Base-by-base conservation (phyloP, 2,797 vertebrate genomes). In the Sphaeramia orbicularis region DNA sequence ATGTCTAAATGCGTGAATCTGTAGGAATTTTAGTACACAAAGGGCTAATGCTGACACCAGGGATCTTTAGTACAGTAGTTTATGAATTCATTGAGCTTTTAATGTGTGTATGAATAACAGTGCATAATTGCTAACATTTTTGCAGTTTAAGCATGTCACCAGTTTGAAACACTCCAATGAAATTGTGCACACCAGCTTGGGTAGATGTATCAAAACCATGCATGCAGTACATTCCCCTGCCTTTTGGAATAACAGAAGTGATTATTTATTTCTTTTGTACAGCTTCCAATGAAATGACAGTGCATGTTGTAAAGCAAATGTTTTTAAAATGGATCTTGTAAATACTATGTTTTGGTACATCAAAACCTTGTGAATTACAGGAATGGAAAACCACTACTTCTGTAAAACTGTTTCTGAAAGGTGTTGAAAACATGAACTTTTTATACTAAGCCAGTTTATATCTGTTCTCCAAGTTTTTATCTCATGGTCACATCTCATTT, bases 241-340 rank as follows among this genome's bases (percentile, higher is more conserved):
- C 51, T 68, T 74, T 65, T 81, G 70, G 56, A 72, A 85, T 76
- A 71, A 82, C 79, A 63, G 48, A 76, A 81, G 57, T 58, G 13
- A 55, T 76, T 85, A 81, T 89, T 89, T 89, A 76, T 91, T 89
- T 81, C 24, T 55, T 83, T 83, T 90, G 78, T 89, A 76, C 73
- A 90, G 87, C 57, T 49, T 85, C 59, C 62, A 80, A 63, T 88
- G 60, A 89, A 83, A 73, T 80, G 42, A 73, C 45, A 60, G 66
- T 85, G 78, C 85, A 86, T 85, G 72, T 78, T 87, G 49, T 78
- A 82, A 81, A 85, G 51, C 64, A 73, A 71, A 73, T 78, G 51
- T 56, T 80, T 84, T 79, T 72, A 10, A 56, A 74, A 65, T 57
- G 13, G 14, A 41, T 61, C 81, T 86, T 88, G 83, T 91, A 89